Evolutionary conservation across 2,113 vertebrate species (phyloP), one percentile per base, ranked within the genome.

Genomic region (Onychorhynchus coronatus): DNA sequence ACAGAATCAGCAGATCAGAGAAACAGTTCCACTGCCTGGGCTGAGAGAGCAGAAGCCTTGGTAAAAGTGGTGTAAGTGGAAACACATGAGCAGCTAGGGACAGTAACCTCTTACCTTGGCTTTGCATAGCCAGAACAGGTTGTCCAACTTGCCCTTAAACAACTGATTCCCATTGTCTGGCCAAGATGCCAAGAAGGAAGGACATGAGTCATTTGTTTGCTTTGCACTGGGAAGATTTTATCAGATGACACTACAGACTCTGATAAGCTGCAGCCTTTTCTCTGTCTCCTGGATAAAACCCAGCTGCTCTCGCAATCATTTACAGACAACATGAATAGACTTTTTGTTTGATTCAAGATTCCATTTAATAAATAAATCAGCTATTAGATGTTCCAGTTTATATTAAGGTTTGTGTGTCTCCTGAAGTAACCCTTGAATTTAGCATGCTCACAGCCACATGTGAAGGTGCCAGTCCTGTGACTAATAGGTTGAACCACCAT

Each of bases 241-340:
- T 97, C 96, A 93, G 96, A 95, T 93, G 96, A 96, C 96, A 96
- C 95, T 91, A 92, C 61, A 94, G 91, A 91, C 93, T 91, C 93
- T 65, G 96, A 96, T 97, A 97, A 96, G 84, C 76, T 61, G 28
- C 68, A 93, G 90, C 49, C 70, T 93, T 92, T 93, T 92, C 89
- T 95, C 79, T 84, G 96, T 95, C 93, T 95, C 76, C 92, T 96
- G 96, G 96, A 92, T 70, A 95, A 94, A 95, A 92, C 66, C 92
- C 95, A 97, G 91, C 94, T 94, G 91, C 92, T 96, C 93, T 86
- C 1, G 5, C 95, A 97, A 95, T 96, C 93, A 96, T 97, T 97
- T 96, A 97, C 96, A 96, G 96, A 91, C 88, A 92, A 74, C 93
- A 91, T 96, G 96, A 97, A 96, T 96, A 92, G 95, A 92, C 84